Conservation (phyloP, 1,140 invertebrate species). For the Drosophila truncata region DNA sequence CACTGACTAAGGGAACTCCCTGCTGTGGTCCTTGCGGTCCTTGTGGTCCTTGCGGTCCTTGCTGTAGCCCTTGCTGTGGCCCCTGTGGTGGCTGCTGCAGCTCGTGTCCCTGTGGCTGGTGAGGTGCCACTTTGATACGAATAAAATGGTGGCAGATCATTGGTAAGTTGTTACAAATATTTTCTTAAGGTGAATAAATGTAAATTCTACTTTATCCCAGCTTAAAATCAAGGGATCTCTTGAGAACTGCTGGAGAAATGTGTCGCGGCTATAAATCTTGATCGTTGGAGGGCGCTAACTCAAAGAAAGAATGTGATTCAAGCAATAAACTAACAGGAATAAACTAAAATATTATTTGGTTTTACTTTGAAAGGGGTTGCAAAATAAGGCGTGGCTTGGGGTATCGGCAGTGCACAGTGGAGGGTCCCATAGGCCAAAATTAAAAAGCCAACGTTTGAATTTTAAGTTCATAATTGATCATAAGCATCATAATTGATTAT, state of each 20-base stretch:
- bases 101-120: slow-evolving; percentile 43
- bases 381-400: background rate
- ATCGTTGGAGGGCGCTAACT: slow-evolving; percentile 13
- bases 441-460: too few relatives aligned
- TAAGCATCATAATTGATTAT: too few relatives aligned
- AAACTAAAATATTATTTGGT: background rate
- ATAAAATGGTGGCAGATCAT: background rate
- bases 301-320: background rate
- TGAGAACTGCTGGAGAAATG: slow-evolving; percentile 27
- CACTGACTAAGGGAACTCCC: background rate
- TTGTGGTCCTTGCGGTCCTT: background rate
- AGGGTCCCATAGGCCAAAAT: too few relatives aligned
- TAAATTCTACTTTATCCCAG: background rate
- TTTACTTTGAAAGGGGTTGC: slow-evolving; percentile 1
- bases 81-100: slow-evolving; percentile 41
- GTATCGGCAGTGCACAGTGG: too few relatives aligned
- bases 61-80: slow-evolving; percentile 35
- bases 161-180: background rate
- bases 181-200: background rate
- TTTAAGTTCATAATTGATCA: too few relatives aligned
- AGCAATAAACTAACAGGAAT: background rate
- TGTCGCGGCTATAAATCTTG: slow-evolving; percentile 15
- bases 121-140: background rate
- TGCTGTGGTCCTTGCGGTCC: slow-evolving; percentile 33
- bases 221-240: too few relatives aligned